phyloP scores from a whole-genome alignment of 2,113 vertebrate genomes.

The Cygnus buccinator region DNA sequence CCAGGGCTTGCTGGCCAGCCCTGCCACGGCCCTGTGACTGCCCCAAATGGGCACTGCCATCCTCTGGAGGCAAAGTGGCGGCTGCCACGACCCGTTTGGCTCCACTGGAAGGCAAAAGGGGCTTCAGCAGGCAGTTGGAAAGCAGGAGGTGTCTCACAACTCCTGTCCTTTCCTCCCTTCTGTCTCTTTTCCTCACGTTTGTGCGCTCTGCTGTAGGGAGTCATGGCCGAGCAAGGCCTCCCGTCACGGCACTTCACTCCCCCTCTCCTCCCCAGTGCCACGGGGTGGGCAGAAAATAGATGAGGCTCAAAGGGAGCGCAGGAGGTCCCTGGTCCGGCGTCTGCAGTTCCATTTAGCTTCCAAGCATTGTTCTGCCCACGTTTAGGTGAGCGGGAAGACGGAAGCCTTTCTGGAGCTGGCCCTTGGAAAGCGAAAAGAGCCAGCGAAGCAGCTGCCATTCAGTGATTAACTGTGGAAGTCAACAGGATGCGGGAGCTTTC shows the following conservation, averaged over 20 bases:
- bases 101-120: background rate
- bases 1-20: rapidly evolving
- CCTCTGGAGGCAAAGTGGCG: background rate
- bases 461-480: rapidly evolving
- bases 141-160: background rate
- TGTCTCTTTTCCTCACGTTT: background rate
- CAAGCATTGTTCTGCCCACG: rapidly evolving
- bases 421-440: background rate
- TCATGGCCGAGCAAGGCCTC: background rate
- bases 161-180: background rate
- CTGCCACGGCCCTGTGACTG: no score
- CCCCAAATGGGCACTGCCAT: background rate
- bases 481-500: background rate
- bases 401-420: rapidly evolving
- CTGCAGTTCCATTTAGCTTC: rapidly evolving
- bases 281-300: rapidly evolving
- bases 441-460: rapidly evolving
- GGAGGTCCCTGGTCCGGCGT: rapidly evolving
- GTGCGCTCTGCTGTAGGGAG: background rate
- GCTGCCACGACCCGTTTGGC: background rate
- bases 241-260: no score
- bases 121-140: background rate
- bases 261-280: background rate
- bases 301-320: background rate
- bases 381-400: background rate